A percentile compares a stretch with the other conserved stretches of the same genome.
Conservation (phyloP, 2,888 invertebrate species). For the Boloria selene region DNA sequence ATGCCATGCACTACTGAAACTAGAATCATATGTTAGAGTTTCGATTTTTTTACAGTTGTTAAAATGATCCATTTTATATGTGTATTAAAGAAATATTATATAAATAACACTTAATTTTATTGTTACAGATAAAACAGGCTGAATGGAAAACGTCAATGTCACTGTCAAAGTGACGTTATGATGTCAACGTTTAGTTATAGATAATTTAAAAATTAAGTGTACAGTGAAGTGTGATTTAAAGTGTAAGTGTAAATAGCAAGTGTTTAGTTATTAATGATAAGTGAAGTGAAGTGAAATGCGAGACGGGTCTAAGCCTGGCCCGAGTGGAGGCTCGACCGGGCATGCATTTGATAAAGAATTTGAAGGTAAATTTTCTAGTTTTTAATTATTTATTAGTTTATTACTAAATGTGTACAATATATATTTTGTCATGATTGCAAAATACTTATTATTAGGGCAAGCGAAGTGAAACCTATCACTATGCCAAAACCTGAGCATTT, state of each 20-base stretch:
- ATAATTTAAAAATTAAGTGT: conserved; percentile 4
- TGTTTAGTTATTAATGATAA: conserved; percentile 49
- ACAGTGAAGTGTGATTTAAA: conserved; percentile 31
- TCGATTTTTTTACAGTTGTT: too few relatives aligned
- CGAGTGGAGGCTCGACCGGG: conserved; percentile 67
- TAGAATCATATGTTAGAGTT: too few relatives aligned
- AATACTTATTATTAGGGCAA: too few relatives aligned
- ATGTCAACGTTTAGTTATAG: conserved; percentile 2
- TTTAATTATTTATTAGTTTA: too few relatives aligned
- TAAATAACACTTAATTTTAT: conserved; percentile 5
- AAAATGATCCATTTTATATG: too few relatives aligned
- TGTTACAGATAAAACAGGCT: conserved; percentile 26
- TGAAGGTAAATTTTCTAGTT: conserved; percentile 52
- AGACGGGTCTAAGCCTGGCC: conserved; percentile 71
- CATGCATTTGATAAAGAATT: conserved; percentile 61
- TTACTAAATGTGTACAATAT: too few relatives aligned
- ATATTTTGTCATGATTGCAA: too few relatives aligned
- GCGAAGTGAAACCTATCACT: too few relatives aligned
- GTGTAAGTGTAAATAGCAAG: conserved; percentile 42
- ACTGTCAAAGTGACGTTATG: conserved; percentile 21
- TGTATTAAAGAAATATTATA: too few relatives aligned
- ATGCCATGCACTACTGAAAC: too few relatives aligned
- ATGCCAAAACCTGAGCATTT: too few relatives aligned
- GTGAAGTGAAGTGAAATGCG: conserved; percentile 68
- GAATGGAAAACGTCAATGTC: conserved; percentile 12